Percentiles rank a stretch among this genome's conserved stretches.
These are phyloP conservation scores for Telmatherina bonti DNA, from an alignment of 2,797 vertebrate species.

Conservation along the genomic window DNA sequence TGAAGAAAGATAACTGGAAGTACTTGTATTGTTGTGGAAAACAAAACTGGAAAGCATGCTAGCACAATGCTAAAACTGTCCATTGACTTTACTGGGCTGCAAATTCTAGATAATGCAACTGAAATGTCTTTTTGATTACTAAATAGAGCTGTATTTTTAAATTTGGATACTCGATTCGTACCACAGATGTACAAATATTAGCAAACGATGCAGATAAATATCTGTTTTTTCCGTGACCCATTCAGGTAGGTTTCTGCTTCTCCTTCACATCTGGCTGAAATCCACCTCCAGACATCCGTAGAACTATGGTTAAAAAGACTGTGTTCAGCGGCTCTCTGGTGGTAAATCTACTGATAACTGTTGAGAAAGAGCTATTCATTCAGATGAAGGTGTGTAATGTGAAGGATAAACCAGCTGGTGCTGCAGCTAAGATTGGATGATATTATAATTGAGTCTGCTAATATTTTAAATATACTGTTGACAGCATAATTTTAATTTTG, in stretches of 20 bases:
- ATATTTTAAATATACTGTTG: not conserved
- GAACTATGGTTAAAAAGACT: not conserved
- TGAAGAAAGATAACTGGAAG: slow-evolving; percentile 44
- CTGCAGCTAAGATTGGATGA: not conserved
- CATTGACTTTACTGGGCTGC: not conserved
- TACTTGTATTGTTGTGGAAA: not conserved
- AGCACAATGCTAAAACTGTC: slow-evolving; percentile 14
- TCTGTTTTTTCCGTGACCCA: slow-evolving; percentile 15
- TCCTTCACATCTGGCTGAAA: slow-evolving; percentile 20
- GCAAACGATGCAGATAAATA: not conserved
- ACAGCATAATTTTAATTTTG: not conserved
- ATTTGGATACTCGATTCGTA: not conserved
- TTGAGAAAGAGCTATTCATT: not conserved
- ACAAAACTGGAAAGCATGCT: not conserved
- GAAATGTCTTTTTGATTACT: not conserved
- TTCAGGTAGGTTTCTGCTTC: slow-evolving; percentile 2
- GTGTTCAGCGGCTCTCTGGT: not conserved
- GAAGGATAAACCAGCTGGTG: not conserved
- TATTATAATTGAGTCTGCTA: not conserved
- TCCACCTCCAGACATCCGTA: not conserved
- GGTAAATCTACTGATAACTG: not conserved
- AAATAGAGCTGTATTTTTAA: not conserved
- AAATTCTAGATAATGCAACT: not conserved
- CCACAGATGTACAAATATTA: not conserved
- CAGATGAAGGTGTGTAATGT: slow-evolving; percentile 49